Conservation (phyloP, 2,113 vertebrate species). For the Trematocara variabile region DNA sequence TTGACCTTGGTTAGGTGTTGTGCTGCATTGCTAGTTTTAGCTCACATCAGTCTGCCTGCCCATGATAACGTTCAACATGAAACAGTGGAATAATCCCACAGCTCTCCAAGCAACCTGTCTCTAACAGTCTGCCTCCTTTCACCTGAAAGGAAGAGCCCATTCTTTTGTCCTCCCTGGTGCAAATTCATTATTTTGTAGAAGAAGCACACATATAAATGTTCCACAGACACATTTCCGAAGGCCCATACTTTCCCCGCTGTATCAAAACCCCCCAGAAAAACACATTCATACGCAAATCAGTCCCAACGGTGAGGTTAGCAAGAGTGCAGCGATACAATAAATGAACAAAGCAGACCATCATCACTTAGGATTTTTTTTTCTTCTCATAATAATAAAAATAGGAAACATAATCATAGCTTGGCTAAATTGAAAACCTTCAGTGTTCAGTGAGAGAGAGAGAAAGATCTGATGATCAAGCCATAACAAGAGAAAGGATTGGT, state of each 20-base stretch:
- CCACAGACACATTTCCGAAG: background rate
- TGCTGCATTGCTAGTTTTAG: conserved; percentile 53
- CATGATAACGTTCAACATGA: conserved; percentile 52
- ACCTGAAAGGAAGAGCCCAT: background rate
- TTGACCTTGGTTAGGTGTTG: conserved; percentile 44
- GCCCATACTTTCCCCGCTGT: background rate
- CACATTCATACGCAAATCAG: conserved; percentile 34
- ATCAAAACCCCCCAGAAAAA: background rate
- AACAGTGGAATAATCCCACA: conserved; percentile 41
- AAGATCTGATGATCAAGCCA: conserved; percentile 28
- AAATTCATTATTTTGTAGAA: conserved; percentile 34
- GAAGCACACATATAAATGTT: background rate
- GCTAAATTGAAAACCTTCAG: conserved; percentile 38
- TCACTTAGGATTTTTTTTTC: background rate
- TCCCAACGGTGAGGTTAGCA: conserved; percentile 1
- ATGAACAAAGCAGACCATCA: conserved; percentile 34
- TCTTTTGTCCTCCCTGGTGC: background rate
- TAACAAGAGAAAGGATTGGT: conserved; percentile 13
- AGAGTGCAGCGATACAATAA: conserved; percentile 18
- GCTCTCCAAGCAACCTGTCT: conserved; percentile 23
- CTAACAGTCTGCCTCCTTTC: background rate
- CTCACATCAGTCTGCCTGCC: conserved; percentile 43
- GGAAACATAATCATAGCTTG: conserved; percentile 34
- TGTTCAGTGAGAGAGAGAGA: conserved; percentile 22
- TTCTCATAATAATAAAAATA: conserved; percentile 16